Base-by-base conservation (phyloP, 2,113 vertebrate genomes). In the Peucedramus taeniatus region DNA sequence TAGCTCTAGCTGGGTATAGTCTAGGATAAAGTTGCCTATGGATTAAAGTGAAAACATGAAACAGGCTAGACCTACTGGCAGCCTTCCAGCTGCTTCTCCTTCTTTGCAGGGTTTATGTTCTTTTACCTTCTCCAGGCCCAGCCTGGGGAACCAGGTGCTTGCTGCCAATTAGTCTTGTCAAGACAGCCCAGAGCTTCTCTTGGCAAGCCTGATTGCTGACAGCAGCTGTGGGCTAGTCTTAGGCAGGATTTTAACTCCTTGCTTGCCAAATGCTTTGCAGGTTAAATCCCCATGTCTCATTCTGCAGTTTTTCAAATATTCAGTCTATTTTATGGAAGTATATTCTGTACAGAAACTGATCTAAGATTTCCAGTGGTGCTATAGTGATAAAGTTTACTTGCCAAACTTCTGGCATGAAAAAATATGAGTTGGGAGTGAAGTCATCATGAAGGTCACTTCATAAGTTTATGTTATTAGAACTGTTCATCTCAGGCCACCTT, bases 151-250 rank as follows among this genome's bases (percentile, higher is more conserved):
- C 90, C 92, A 96, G 92, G 90, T 94, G 96, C 94, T 87, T 89
- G 85, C 95, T 96, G 96, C 96, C 95, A 96, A 75, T 96, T 97
- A 96, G 96, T 90, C 93, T 85, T 96, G 95, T 96, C 86, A 90
- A 83, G 96, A 37, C 90, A 92, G 68, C 82, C 87, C 53, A 50
- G 85, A 94, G 93, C 88, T 94, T 80, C 94, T 89, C 92, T 83
- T 96, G 96, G 93, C 96, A 92, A 92, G 90, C 64, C 76, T 95
- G 96, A 96, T 90, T 93, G 96, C 94, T 90, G 95, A 91, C 91
- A 90, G 94, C 96, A 92, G 94, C 96, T 97, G 96, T 82, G 85
- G 82, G 82, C 13, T 88, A 90, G 88, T 92, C 80, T 77, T 66
- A 87, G 68, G 61, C 83, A 74, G 93, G 56, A 26, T 74, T 90